A percentile compares a stretch with the other conserved stretches of the same genome.
These are phyloP conservation scores for Epinotia bilunana DNA, from an alignment of 2,888 invertebrate genomes.

Conservation along the genomic window DNA sequence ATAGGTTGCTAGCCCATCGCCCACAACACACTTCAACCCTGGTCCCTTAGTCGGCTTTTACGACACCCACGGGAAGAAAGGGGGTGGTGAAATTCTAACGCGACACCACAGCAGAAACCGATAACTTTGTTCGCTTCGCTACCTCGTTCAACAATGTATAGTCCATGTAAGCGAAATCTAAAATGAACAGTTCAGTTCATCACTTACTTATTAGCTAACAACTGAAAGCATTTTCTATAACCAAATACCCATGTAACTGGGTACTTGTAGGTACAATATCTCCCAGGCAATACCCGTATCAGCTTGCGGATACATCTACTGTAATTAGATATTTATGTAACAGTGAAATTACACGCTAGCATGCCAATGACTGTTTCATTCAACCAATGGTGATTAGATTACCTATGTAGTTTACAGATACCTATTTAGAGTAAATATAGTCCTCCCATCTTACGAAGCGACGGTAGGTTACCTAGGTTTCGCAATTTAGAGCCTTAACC, in stretches of 20 bases:
- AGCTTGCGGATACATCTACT: conserved; percentile 18
- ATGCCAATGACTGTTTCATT: conserved; percentile 26
- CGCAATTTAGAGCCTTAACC: neutral
- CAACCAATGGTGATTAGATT: conserved; percentile 8
- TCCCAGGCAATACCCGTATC: conserved; percentile 18
- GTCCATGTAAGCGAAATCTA: neutral
- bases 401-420: neutral
- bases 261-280: conserved; percentile 22
- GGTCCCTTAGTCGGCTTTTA: too few species aligned
- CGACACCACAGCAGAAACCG: too few species aligned
- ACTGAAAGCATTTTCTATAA: neutral
- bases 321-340: conserved; percentile 45
- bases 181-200: neutral
- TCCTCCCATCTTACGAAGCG: conserved; percentile 3
- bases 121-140: too few species aligned
- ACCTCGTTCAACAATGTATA: neutral
- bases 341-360: conserved; percentile 29
- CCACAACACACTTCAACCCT: too few species aligned
- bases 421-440: neutral
- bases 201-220: neutral
- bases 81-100: too few species aligned
- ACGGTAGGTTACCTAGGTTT: neutral
- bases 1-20: too few species aligned
- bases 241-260: neutral
- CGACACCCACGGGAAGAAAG: too few species aligned